Base-by-base conservation (phyloP, 1,140 invertebrate species). In the Zaprionus nigranus region DNA sequence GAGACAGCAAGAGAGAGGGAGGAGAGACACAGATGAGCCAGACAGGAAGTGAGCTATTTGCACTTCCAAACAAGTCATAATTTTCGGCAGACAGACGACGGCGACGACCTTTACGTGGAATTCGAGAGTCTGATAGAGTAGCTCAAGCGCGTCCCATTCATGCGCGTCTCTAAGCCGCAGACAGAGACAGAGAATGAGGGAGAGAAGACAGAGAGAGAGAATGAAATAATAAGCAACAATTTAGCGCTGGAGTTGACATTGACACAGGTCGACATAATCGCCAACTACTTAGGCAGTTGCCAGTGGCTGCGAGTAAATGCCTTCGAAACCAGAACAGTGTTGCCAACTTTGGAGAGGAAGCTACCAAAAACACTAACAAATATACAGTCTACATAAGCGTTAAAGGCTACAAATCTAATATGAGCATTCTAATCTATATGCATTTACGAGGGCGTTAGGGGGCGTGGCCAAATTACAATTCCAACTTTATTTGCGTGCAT, bases 11-110 rank as follows among this genome's bases (percentile, higher is more conserved):
- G 15, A 57, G 46, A 40, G 17, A 54, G 46, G 54, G 49, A 22
- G 60, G 22, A 58, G 40, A 36, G 46, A 40, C 17, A 12, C 26
- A 59, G 28, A 51, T 49, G 64, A 75, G 38, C 43, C 70, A 77
- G 79, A 82, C 85, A 90, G 85, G 85, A 90, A 90, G 85, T 90
- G 69, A 81, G 86, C 85, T 90, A 90, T 90, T 90, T 90, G 85
- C 86, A 90, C 85, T 85, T 88, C 73, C 73, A 90, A 90, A 90
- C 85, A 90, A 90, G 86, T 90, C 85, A 90, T 90, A 90, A 90
- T 90, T 90, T 90, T 90, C 86, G 85, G 83, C 78, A 88, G 82
- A 85, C 82, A 76, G 64, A 77, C 46, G 68, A 30, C 28, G 7
- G 0, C 68, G 60, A 53, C 67, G 57, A 70, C 61, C 60, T 79